These are phyloP conservation scores for Pantala flavescens DNA, from an alignment of 1,140 invertebrate species.

Conservation along the genomic window DNA sequence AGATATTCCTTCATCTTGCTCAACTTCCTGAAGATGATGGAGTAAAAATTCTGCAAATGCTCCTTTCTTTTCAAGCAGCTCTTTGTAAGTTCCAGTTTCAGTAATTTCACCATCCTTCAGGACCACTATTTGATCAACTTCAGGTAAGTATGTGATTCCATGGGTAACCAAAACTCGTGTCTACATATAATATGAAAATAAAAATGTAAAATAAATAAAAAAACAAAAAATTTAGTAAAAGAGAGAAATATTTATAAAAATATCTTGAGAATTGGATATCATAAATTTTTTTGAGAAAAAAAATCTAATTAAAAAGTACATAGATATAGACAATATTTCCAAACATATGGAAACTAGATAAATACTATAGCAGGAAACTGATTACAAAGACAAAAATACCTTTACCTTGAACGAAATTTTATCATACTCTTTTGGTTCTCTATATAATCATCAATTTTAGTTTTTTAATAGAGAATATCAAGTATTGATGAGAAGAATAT, in stretches of 20 bases:
- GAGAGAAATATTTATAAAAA: neutral
- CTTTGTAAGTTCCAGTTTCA: constrained; percentile 72
- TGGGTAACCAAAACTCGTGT: constrained; percentile 82
- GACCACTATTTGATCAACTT: constrained; percentile 80
- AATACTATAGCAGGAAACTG: too few relatives aligned
- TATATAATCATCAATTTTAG: too few relatives aligned
- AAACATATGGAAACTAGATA: too few relatives aligned
- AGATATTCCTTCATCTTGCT: constrained; percentile 34
- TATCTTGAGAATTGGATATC: neutral
- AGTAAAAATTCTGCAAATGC: constrained; percentile 49
- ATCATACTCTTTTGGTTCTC: too few relatives aligned
- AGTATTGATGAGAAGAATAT: too few relatives aligned
- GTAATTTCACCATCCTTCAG: constrained; percentile 72
- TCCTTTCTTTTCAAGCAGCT: constrained; percentile 62
- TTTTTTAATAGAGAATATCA: too few relatives aligned
- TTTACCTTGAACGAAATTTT: too few relatives aligned
- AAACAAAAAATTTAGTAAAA: neutral
- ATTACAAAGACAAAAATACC: too few relatives aligned
- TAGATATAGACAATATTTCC: too few relatives aligned
- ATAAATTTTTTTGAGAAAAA: too few relatives aligned
- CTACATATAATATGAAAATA: constrained; percentile 11
- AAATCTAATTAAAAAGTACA: too few relatives aligned
- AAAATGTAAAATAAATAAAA: neutral
- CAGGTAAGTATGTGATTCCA: constrained; percentile 76
- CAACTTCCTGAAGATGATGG: constrained; percentile 66